A percentile compares a stretch with the other conserved stretches of the same genome.
Conservation (phyloP, 2,888 invertebrate species). For the Protophormia terraenovae region DNA sequence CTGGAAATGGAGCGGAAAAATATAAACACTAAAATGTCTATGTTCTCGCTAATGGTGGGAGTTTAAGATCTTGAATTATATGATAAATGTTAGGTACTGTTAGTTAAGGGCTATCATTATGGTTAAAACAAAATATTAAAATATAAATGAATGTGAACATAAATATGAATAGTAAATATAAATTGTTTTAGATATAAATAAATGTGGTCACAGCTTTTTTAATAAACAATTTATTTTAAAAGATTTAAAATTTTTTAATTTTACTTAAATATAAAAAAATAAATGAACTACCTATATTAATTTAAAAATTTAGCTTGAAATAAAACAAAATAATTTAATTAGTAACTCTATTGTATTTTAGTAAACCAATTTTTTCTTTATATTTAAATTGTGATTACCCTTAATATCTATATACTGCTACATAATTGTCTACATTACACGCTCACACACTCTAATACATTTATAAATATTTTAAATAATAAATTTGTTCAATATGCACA, state of each 20-base stretch:
- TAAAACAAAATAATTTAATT: neutral
- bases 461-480: constrained; percentile 22
- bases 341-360: neutral
- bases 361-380: neutral
- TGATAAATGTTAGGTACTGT: neutral
- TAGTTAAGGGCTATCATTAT: neutral
- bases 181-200: neutral
- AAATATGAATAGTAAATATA: no score
- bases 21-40: neutral
- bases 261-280: no score
- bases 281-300: no score
- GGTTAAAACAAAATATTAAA: neutral
- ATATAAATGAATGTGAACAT: no score
- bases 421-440: neutral
- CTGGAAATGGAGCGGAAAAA: constrained; percentile 48
- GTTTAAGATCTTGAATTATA: neutral
- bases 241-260: no score
- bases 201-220: no score
- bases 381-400: neutral
- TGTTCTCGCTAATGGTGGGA: neutral
- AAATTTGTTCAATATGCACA: constrained; percentile 2
- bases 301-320: no score
- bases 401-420: neutral
- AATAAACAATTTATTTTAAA: no score
- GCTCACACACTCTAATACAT: neutral